Base-by-base conservation (phyloP, 2,888 invertebrate genomes). In the Aporophyla nigra region DNA sequence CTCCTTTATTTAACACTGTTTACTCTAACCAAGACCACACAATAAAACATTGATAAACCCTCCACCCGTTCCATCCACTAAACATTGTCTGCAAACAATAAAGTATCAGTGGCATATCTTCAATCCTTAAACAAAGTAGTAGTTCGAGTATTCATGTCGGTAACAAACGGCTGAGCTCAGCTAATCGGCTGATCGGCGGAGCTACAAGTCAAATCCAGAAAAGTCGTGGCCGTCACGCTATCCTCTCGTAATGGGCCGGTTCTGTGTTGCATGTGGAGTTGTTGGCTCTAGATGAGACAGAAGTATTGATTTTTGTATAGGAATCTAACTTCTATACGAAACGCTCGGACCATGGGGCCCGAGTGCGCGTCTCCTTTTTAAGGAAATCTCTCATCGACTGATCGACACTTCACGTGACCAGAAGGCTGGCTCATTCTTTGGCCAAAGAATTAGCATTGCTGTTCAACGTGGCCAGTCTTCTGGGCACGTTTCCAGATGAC, bases 171-270 rank as follows among this genome's bases (percentile, higher is more conserved):
- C 53, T 80, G 63, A 75, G 81, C 78, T 80, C 67, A 40, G 61
- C 80, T 82, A 86, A 87, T 87, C 86, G 84, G 74, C 65, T 71
- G 78, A 80, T 78, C 84, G 62, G 75, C 49, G 76, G 73, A 80
- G 80, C 80, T 86, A 80, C 84, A 79, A 83, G 78, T 88, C 84
- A 86, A 84, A 87, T 84, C 80, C 80, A 87, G 88, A 85, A 84
- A 86, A 87, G 80, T 88, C 83, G 81, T 78, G 75, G 80, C 14
- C 83, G 83, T 87, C 91, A 91, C 90, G 88, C 89, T 76, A 89
- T 88, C 74, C 84, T 71, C 78, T 84, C 83, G 87, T 90, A 88
- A 89, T 86, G 87, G 86, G 71, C 83, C 73, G 67, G 84, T 74
- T 84, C 27, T 82, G 63, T 33, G 58, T 16, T 62, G 54, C n/a